phyloP scores from a whole-genome alignment of 2,113 vertebrate species.

The Cryptomyrus ogoouensis region DNA sequence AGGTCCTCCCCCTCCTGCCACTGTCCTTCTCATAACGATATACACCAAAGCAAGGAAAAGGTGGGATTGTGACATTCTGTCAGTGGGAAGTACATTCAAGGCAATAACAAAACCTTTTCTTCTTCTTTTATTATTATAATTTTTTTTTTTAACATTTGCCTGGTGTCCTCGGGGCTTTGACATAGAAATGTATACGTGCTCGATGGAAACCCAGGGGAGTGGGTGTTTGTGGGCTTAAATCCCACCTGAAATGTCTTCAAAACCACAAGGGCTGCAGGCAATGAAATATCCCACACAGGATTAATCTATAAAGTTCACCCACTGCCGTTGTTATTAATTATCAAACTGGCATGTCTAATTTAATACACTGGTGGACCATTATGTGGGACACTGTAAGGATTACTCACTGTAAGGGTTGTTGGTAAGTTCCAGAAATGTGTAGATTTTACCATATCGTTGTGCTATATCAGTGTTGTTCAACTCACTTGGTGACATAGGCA shows the following conservation, averaged over 20 bases:
- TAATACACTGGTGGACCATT: not conserved
- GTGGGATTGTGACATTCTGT: not conserved
- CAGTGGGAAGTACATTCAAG: slow-evolving; percentile 5
- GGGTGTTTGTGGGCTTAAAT: slow-evolving; percentile 19
- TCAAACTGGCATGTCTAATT: slow-evolving; percentile 8
- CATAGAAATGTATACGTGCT: not conserved
- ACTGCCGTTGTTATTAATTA: slow-evolving; percentile 23
- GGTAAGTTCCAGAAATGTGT: not conserved
- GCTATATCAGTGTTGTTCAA: not conserved
- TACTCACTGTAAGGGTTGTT: not conserved
- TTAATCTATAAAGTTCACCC: slow-evolving; percentile 27
- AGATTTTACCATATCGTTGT: not conserved
- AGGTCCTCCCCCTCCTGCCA: not conserved
- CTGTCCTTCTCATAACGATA: not conserved
- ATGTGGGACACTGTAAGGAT: not conserved
- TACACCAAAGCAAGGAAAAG: not conserved
- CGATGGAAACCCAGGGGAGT: slow-evolving; percentile 1
- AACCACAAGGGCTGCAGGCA: slow-evolving; percentile 14
- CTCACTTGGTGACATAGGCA: not conserved
- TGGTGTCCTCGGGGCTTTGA: slow-evolving; percentile 9
- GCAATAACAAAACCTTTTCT: slow-evolving; percentile 13
- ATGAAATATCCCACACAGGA: slow-evolving; percentile 20
- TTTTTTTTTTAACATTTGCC: not conserved
- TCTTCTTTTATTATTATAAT: not conserved
- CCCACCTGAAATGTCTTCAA: slow-evolving; percentile 23